Base-by-base conservation (phyloP, 2,888 invertebrate species). In the Malacosoma neustria region DNA sequence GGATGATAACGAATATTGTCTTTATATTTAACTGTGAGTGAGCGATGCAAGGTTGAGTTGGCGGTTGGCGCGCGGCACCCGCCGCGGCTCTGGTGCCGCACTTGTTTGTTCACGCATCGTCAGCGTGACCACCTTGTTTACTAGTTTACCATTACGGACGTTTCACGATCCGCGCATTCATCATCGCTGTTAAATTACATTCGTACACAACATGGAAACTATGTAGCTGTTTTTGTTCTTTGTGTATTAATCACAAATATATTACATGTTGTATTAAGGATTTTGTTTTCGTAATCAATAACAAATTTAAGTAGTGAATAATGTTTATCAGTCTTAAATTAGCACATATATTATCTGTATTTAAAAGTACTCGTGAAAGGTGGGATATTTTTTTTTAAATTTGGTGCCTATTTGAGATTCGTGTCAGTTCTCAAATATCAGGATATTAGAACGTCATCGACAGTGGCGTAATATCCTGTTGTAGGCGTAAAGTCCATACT, bases 21-120 rank as follows among this genome's bases (percentile, higher is more conserved):
- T 31, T 7, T 31, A 7, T 14, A 1, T 12, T 30, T 30, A 13
- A 3, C 34, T 53, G 41, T 42, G 30, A 38, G 45, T 35, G 41
- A 41, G 34, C 30, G 34, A 38, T 40, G 42, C 35, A 34, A 41
- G 42, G 46, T 48, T 49, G 48, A 42, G 38, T 44, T 45, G 40
- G 48, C 37, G 42, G 51, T 45, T 45, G 43, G 34, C 4, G 31
- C 30, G 35, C 36, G 39, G 22, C 29, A 35, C 32, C 13, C 42
- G 45, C 43, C 42, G 39, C 40, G 48, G 37, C 34, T 36, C 46
- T 45, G 48, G 44, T 53, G 46, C 58, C 45, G 43, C 57, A 59
- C 73, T 82, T 82, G 82, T 82, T 82, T 84, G 77, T 82, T 75
- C 82, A 84, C 82, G 84, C 77, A 72, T 57, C 57, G 62, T 36